phyloP scores from a whole-genome alignment of 2,113 vertebrate species.

The Puffinus mauretanicus region DNA sequence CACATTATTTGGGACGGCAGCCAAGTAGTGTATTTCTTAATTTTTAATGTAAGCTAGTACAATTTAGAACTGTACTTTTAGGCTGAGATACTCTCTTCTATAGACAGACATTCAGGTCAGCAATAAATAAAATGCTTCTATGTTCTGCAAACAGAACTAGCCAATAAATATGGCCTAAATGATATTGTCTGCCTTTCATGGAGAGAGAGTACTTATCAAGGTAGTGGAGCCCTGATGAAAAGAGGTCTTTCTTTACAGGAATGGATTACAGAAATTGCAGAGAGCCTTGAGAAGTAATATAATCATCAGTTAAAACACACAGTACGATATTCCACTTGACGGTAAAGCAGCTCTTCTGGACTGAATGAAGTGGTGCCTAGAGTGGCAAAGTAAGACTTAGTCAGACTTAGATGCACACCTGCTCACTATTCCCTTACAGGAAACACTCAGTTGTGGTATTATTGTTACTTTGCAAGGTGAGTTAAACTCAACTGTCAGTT shows the following conservation, averaged over 20 bases:
- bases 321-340: background rate
- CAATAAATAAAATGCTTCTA: background rate
- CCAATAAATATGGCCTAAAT: background rate
- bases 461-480: background rate
- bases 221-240: background rate
- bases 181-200: fast-evolving
- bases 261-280: background rate
- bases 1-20: background rate
- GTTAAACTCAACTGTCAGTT: background rate
- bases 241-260: background rate
- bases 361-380: background rate
- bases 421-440: background rate
- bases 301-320: background rate
- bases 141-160: background rate
- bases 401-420: background rate
- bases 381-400: background rate
- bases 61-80: background rate
- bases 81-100: background rate
- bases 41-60: background rate
- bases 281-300: background rate
- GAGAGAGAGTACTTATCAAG: background rate
- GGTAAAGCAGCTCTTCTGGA: background rate
- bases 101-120: background rate
- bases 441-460: background rate
- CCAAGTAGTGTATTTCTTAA: background rate